Evolutionary conservation across 2,113 vertebrate genomes (phyloP), one percentile per base, ranked within the genome.

Genomic region (Hepsetus odoe): DNA sequence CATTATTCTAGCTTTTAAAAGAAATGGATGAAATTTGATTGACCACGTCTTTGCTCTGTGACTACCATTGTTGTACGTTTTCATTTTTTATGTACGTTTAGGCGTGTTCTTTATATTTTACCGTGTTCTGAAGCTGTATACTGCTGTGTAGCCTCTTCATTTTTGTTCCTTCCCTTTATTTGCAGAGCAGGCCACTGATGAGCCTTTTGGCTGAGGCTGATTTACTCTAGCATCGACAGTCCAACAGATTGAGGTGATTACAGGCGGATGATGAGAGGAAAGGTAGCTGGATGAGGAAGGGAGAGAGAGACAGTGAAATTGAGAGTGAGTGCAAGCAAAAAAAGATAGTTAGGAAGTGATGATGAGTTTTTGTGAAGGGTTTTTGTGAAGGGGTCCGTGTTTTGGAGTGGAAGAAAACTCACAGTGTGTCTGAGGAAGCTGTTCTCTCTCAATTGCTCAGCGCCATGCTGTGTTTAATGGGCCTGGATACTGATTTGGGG

Each of bases 401-500:
- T 68, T 5, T 77, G 71, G 70, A 76, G 49, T 72, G 44, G n/a
- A 58, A 5, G 1, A 72, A 72, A 64, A 14, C 42, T 20, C 18
- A 6, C 46, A 49, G 16, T 49, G 46, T 49, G 46, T 6, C 14
- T 20, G 46, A 49, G 46, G 46, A 49, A 49, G 18, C 46, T 49
- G 46, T 49, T 5, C 46, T 44, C 74, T 72, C 55, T 28, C 73
- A n/a, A 24, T 42, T 72, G 66, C 62, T 61, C 76, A 65, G 53
- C 22, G 61, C 32, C 81, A 24, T 49, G 77, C 64, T 75, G 66
- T 74, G 58, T 66, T 88, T 90, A 87, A 87, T 74, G 79, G 87
- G 85, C 89, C 87, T 83, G 85, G 80, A 84, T 77, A 80, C 46
- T 81, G 84, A 82, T 72, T 78, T 80, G 79, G 38, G 75, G 78